phyloP scores from a whole-genome alignment of 2,113 vertebrate genomes.

The Hippocampus guttulatus region DNA sequence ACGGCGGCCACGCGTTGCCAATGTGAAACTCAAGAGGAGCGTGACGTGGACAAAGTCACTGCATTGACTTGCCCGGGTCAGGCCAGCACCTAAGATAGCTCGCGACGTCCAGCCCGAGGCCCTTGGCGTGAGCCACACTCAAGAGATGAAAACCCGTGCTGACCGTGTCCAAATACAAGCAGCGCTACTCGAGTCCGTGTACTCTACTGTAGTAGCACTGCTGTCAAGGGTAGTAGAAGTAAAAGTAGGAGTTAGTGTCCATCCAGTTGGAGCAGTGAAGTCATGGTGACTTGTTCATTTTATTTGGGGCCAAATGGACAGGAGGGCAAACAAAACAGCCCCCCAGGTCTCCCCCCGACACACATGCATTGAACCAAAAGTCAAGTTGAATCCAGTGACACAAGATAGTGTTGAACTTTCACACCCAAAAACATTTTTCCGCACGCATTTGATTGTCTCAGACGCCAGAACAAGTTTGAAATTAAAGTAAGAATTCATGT shows the following conservation, averaged over 20 bases:
- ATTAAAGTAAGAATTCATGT: neutral
- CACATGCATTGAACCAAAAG: neutral
- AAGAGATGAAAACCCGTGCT: neutral
- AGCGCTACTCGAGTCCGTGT: neutral
- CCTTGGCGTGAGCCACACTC: neutral
- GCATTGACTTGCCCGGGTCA: no score
- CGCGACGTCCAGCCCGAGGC: no score
- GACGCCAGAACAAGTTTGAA: slow-evolving; percentile 7
- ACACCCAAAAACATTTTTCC: neutral
- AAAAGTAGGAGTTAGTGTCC: neutral
- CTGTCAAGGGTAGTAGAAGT: neutral
- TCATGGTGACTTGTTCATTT: neutral
- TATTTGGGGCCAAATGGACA: neutral
- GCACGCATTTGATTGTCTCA: slow-evolving; percentile 48
- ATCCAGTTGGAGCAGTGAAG: neutral
- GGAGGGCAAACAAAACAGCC: neutral
- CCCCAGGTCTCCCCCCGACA: slow-evolving; percentile 16
- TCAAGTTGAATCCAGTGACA: slow-evolving; percentile 21
- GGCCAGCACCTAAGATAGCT: no score
- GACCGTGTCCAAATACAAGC: neutral
- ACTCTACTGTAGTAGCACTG: neutral
- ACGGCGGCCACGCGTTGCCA: no score
- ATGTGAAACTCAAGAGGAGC: no score
- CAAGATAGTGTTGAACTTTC: slow-evolving; percentile 15
- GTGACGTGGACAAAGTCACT: no score